These are phyloP conservation scores for Jordanella pulchra DNA, from an alignment of 2,797 vertebrate genomes.

Conservation along the genomic window DNA sequence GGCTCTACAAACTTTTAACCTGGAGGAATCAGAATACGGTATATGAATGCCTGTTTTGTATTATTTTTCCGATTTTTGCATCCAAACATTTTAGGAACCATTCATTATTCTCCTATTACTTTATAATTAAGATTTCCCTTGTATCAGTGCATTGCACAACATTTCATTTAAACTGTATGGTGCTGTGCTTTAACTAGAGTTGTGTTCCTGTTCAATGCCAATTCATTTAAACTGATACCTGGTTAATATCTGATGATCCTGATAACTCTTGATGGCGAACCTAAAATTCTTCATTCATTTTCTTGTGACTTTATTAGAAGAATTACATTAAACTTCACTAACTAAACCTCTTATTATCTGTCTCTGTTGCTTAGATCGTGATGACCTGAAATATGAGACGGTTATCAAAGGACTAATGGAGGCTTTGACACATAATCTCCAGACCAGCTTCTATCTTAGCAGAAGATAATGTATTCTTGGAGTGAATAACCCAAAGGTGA, in stretches of 20 bases:
- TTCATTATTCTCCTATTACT: background rate
- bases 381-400: constrained; percentile 28
- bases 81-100: background rate
- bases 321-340: background rate
- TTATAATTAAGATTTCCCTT: background rate
- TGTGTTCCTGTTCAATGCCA: background rate
- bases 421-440: constrained; percentile 37
- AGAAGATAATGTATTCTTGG: constrained; percentile 27
- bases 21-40: no score
- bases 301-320: background rate
- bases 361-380: constrained; percentile 48
- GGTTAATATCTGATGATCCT: background rate
- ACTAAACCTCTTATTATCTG: constrained; percentile 18
- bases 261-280: background rate
- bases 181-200: background rate
- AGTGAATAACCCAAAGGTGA: constrained; percentile 43
- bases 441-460: constrained; percentile 29
- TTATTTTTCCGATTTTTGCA: background rate
- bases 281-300: background rate
- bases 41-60: background rate
- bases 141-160: background rate
- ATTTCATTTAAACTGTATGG: background rate
- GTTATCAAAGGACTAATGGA: constrained; percentile 45
- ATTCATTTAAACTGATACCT: background rate
- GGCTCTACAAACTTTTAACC: background rate